These are phyloP conservation scores for Diploptera punctata DNA, from an alignment of 2,888 invertebrate genomes.

Conservation along the genomic window DNA sequence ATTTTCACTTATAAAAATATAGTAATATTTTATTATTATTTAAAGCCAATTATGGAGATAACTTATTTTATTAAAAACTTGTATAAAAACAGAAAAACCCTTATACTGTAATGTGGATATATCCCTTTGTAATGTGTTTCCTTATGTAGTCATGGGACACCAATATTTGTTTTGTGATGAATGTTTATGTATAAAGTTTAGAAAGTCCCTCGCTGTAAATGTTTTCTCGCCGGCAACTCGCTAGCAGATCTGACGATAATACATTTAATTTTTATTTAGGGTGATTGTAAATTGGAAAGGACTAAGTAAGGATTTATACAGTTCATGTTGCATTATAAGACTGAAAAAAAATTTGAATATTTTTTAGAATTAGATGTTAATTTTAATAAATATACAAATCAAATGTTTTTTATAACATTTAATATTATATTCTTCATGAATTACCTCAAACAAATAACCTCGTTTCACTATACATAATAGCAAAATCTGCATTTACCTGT, in stretches of 20 bases:
- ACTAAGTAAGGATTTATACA: too few relatives aligned
- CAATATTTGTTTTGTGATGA: constrained; percentile 14
- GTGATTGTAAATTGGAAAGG: background rate
- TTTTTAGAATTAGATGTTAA: too few relatives aligned
- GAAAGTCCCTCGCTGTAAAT: background rate
- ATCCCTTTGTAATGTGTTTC: background rate
- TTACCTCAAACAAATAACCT: too few relatives aligned
- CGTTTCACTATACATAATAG: too few relatives aligned
- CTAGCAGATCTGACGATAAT: background rate
- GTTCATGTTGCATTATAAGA: too few relatives aligned
- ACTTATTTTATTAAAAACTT: constrained; percentile 11
- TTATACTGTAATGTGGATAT: background rate
- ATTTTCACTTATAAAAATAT: background rate
- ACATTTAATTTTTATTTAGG: background rate
- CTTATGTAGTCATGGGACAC: background rate
- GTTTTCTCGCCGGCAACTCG: background rate
- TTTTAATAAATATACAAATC: too few relatives aligned
- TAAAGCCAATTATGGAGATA: constrained; percentile 12
- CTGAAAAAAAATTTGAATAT: too few relatives aligned
- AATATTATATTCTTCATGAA: too few relatives aligned
- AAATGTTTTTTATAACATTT: too few relatives aligned
- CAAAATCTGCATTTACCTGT: too few relatives aligned
- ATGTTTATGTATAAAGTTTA: background rate
- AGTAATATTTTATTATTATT: constrained; percentile 12
- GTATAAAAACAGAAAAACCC: background rate